Evolutionary conservation across 2,888 invertebrate species (phyloP), one percentile per base, ranked within the genome.

Genomic region (Cryptops parisi): DNA sequence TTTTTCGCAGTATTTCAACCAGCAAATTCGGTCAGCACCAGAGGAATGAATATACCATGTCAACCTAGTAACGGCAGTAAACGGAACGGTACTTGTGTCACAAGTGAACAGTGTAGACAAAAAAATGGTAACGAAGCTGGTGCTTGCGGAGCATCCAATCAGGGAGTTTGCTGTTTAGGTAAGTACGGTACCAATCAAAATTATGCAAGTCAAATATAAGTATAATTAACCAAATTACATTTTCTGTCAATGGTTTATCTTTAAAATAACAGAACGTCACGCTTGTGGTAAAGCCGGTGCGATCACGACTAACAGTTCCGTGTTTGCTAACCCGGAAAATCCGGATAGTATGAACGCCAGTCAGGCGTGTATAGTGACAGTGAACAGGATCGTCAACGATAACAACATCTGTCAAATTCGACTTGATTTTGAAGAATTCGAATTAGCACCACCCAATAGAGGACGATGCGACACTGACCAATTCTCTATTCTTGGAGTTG

Each of bases 401-500:
- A 56, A 56, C 41, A 56, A 56, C 23, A 56, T 56, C 27, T 56
- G 56, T 27, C 56, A 56, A 45, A 41, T 56, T 15, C 43, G 56
- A 39, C 39, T 56, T 39, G 56, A 56, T 38, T 54, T 56, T 22
- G 56, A 57, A 19, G 56, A 56, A 21, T 56, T 56, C 41, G 56
- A 56, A 40, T 43, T 56, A 2, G 56, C 56, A 1, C 54, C 54
- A 3, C 54, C 56, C 1, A 44, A 44, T 21, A 55, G 50, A 19
- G 56, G 56, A 2, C 56, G 55, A 15, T 57, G 57, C 40, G 45
- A 54, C 12, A 52, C 47, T 22, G 57, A 57, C 39, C 55, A 56
- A 24, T 50, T 57, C n/a, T 51, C 54, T 17, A 56, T 57, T 22
- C 50, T 57, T 19, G 57, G 57, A 6, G 57, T 54, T 27, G 54